phyloP scores from a whole-genome alignment of 1,140 invertebrate genomes.

The Episyrphus balteatus region DNA sequence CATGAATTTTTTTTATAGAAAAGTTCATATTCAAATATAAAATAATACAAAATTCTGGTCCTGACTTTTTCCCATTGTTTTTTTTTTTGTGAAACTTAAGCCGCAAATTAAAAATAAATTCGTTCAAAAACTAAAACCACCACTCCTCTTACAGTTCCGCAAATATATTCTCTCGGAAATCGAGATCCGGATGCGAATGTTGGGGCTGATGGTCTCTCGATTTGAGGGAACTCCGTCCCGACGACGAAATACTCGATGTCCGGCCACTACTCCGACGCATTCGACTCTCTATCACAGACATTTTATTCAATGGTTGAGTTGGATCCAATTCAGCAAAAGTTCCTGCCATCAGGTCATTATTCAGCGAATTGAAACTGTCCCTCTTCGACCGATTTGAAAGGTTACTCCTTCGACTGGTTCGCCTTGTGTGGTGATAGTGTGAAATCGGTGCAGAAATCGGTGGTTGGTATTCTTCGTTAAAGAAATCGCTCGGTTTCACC shows the following conservation, averaged over 20 bases:
- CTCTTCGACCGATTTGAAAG: conserved; percentile 15
- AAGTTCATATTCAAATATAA: too few species aligned
- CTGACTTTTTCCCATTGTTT: too few species aligned
- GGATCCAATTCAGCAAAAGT: conserved; percentile 33
- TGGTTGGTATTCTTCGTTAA: neutral
- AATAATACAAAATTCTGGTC: too few species aligned
- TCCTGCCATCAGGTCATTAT: conserved; percentile 30
- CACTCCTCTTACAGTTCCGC: conserved; percentile 23
- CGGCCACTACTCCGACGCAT: conserved; percentile 29
- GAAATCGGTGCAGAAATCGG: conserved; percentile 16
- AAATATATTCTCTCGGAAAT: conserved; percentile 35
- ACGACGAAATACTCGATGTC: conserved; percentile 26
- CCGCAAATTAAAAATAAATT: neutral
- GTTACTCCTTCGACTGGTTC: conserved; percentile 22
- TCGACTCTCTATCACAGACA: conserved; percentile 31
- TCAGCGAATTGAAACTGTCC: conserved; percentile 32
- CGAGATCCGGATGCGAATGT: conserved; percentile 32
- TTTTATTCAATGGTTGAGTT: conserved; percentile 31
- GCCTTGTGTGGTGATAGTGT: conserved; percentile 31
- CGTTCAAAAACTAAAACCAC: neutral
- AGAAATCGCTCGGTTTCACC: too few species aligned
- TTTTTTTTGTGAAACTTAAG: too few species aligned
- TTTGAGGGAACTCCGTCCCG: conserved; percentile 30
- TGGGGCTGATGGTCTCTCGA: conserved; percentile 27
- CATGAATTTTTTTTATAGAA: too few species aligned